Percentiles rank a stretch among this genome's conserved stretches.
Evolutionary conservation across 2,113 vertebrate genomes (phyloP).

Genomic region (Python bivittatus): DNA sequence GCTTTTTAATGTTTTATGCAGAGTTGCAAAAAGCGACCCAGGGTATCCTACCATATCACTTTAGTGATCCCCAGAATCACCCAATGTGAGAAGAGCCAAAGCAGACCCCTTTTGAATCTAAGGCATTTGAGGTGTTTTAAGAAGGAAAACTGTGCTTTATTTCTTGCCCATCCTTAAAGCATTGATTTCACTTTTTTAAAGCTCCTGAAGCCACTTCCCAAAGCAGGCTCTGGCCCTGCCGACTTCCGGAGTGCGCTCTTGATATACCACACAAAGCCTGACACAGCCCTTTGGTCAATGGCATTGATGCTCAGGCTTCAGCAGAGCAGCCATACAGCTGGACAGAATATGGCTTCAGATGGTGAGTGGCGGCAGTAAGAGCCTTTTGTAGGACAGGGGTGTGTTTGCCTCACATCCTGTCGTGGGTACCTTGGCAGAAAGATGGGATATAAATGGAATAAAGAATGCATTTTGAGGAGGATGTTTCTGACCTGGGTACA

Average conservation of each 20-base stretch:
- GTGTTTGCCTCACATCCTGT: not conserved
- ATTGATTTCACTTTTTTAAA: not conserved
- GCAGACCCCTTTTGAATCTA: not conserved
- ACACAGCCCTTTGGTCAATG: not conserved
- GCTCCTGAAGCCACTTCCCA: not conserved
- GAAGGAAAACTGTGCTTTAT: not conserved
- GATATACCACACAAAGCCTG: not conserved
- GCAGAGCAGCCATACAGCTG: not conserved
- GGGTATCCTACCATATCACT: not conserved
- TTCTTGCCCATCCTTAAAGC: not conserved
- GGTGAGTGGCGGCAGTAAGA: not conserved
- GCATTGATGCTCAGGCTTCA: not conserved
- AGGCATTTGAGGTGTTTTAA: not conserved
- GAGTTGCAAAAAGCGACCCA: not conserved
- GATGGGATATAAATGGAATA: not conserved
- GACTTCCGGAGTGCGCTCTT: not conserved
- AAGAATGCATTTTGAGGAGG: not conserved
- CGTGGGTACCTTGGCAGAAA: not conserved
- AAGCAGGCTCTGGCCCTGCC: not conserved
- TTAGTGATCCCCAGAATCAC: not conserved
- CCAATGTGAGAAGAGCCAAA: not conserved
- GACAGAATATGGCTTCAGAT: not conserved
- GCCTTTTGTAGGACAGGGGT: not conserved
- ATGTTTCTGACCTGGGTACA: not conserved
- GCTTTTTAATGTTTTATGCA: not conserved